A percentile compares a stretch with the other conserved stretches of the same genome.
phyloP scores from a whole-genome alignment of 2,888 invertebrate species.

The Scaptomyza caliginosa region DNA sequence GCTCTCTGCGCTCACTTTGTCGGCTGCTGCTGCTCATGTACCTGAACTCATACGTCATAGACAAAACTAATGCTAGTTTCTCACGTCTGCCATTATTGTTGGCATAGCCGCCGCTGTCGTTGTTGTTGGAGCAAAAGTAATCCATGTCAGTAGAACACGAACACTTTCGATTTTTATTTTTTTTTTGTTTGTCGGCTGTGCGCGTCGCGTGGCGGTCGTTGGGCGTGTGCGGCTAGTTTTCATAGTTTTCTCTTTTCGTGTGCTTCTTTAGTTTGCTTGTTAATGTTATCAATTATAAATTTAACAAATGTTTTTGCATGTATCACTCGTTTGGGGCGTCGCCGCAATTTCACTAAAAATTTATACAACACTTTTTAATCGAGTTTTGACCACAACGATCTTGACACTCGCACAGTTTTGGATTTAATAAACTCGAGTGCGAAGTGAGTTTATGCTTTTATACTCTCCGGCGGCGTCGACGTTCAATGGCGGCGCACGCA shows the following conservation, averaged over 20 bases:
- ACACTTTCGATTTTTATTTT: slow-evolving; percentile 80
- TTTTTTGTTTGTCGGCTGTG: slow-evolving; percentile 40
- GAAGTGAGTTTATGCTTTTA: slow-evolving; percentile 84
- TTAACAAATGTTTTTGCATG: slow-evolving; percentile 21
- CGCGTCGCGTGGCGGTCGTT: slow-evolving; percentile 63
- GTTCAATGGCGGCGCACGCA: slow-evolving; percentile 75
- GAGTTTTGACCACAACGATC: slow-evolving; percentile 63
- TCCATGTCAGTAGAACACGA: slow-evolving; percentile 83
- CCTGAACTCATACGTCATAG: slow-evolving; percentile 57
- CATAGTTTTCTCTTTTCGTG: slow-evolving; percentile 36
- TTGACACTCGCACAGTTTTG: slow-evolving; percentile 83
- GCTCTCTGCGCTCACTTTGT: slow-evolving; percentile 23
- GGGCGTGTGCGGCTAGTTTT: slow-evolving; percentile 32
- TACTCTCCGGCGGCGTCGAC: slow-evolving; percentile 73
- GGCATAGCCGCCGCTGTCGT: slow-evolving; percentile 20
- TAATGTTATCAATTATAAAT: slow-evolving; percentile 20
- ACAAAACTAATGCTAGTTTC: slow-evolving; percentile 75
- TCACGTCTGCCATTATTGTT: slow-evolving; percentile 39
- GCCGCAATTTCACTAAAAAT: slow-evolving; percentile 17
- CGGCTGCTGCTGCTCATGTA: slow-evolving; percentile 14
- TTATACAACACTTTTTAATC: slow-evolving; percentile 25
- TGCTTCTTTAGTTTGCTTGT: slow-evolving; percentile 13
- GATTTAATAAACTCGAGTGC: slow-evolving; percentile 84
- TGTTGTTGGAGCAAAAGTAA: slow-evolving; percentile 67
- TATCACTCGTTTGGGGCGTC: slow-evolving; percentile 27